These are phyloP conservation scores for Leptinotarsa tumamoca DNA, from an alignment of 2,888 invertebrate genomes.

Conservation along the genomic window DNA sequence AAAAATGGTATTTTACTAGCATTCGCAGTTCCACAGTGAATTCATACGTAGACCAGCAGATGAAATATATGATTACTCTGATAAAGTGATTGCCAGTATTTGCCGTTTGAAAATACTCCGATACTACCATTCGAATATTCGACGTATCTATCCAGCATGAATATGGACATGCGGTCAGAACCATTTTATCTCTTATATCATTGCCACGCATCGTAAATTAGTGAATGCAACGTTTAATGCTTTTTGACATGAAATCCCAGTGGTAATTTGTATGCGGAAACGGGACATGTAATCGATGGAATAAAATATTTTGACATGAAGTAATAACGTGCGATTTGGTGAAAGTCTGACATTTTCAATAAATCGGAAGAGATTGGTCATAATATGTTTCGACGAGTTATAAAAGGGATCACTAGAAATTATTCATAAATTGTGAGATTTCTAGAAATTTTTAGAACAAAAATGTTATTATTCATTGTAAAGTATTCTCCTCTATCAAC, in stretches of 20 bases:
- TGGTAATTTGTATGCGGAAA: conserved; percentile 42
- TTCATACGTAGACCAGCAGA: neutral
- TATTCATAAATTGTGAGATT: too few relatives aligned
- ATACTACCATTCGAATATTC: conserved; percentile 28
- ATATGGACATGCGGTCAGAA: conserved; percentile 40
- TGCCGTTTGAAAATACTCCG: neutral
- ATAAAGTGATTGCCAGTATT: conserved; percentile 14
- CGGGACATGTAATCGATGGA: conserved; percentile 36
- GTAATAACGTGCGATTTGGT: conserved; percentile 6
- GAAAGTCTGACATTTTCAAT: neutral
- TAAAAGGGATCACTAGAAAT: too few relatives aligned
- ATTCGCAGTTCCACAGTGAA: neutral
- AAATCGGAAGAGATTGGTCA: neutral
- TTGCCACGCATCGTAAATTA: conserved; percentile 45
- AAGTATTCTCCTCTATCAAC: too few relatives aligned
- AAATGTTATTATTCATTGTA: too few relatives aligned
- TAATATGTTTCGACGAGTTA: too few relatives aligned
- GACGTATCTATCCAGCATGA: conserved; percentile 31
- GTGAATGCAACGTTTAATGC: conserved; percentile 46
- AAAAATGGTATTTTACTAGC: too few relatives aligned
- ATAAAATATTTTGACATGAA: conserved; percentile 34
- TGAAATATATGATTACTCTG: conserved; percentile 9
- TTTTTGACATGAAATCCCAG: conserved; percentile 45
- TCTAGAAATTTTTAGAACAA: too few relatives aligned
- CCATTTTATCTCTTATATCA: conserved; percentile 47